Base-by-base conservation (phyloP, 2,797 vertebrate genomes). In the Paedocypris micromegethes region DNA sequence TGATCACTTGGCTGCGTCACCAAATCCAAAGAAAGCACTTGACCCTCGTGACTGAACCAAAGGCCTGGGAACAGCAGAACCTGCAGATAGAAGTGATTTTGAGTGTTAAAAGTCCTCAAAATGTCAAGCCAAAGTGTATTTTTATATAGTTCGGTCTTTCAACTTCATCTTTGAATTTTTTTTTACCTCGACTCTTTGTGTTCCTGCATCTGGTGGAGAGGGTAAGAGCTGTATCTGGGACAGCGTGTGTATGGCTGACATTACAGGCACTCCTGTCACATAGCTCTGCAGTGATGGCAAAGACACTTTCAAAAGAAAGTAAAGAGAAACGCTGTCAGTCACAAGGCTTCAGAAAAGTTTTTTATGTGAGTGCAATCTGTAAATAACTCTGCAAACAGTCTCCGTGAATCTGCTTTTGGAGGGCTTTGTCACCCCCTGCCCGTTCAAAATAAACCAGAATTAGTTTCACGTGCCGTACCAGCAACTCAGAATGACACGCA, bases 11-110 rank as follows among this genome's bases (percentile, higher is more conserved):
- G 84, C 73, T 83, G 83, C 9, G 86, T 79, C 62, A 88, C 88
- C 61, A 92, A 73, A 56, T 90, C 86, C 43, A 91, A 78, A 39
- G 88, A 86, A 3, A 77, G 58, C 64, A 91, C 51, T 72, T 78
- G 83, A 37, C 90, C 91, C 5, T 87, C 83, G 9, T 92, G 90
- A 74, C 86, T 91, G 78, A 91, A 89, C 91, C 90, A 92, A 60
- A 91, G 56, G 23, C 91, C 91, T n/a, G 90, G 91, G 61, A 92
- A 92, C 50, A 91, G 66, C 85, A 90, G 88, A 81, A 90, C 78
- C 91, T 92, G 80, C 6, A 23, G 23, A 23, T 23, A 23, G 23
- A 23, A 23, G 23, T 23, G 23, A 23, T 23, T 23, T 23, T 23
- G 23, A 6, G 23, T 44, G 2, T 39, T 59, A 39, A 8, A 46